Evolutionary conservation across 2,888 invertebrate species (phyloP), one percentile per base, ranked within the genome.

Genomic region (Apotomis capreana): DNA sequence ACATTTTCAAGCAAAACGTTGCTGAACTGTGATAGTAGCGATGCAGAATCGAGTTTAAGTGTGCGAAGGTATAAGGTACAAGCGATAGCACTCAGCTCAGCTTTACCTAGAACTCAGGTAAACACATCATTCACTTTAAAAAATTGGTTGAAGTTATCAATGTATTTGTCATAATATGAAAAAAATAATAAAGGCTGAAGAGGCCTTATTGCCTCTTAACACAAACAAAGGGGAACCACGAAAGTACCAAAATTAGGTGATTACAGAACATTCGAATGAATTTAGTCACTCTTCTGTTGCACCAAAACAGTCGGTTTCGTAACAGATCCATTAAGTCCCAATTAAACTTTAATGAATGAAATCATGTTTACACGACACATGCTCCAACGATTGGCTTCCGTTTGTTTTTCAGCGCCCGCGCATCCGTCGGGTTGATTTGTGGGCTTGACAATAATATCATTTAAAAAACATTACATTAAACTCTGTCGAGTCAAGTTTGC

Each of bases 341-440:
- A 80, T 84, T 83, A 86, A 78, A 78, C 73, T 77, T 78, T 84
- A 84, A 88, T 88, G 88, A 88, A 88, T 87, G 87, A 88, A 90
- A 89, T 89, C 89, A 86, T 90, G 84, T 86, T 84, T 87, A 83
- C 82, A 80, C 84, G 86, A 86, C 83, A 81, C 86, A 86, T 74
- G 74, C 73, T 76, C 79, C 81, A 82, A 84, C 81, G 76, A 80
- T 78, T 76, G 69, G 78, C 79, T 84, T 85, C 84, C 85, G 85
- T 77, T 78, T 76, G 77, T 76, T 77, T 62, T 70, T 55, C 46
- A 65, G 67, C 61, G 63, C 44, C 49, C 15, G 67, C 70, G 61
- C 77, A 77, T 79, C 78, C 78, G 77, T 57, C 76, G 75, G 75
- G 69, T 78, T 79, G 81, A 80, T 82, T 82, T 80, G 78, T 80